A percentile compares a stretch with the other conserved stretches of the same genome.
phyloP scores from a whole-genome alignment of 2,888 invertebrate genomes.

The Aspidiotus rigidus region DNA sequence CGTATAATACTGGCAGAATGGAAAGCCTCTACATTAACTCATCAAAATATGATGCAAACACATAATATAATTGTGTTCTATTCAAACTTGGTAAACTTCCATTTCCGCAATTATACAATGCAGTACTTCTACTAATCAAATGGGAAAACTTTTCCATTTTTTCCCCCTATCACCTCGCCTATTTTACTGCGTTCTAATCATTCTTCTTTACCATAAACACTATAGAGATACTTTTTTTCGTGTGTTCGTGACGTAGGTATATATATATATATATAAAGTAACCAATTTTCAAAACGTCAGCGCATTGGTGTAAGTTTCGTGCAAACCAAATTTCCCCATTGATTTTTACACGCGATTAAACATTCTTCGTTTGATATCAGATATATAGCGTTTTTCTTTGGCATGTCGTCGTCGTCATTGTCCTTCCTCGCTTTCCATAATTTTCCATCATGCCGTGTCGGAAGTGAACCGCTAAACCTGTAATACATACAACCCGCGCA shows the following conservation, averaged over 20 bases:
- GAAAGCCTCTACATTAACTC: no score
- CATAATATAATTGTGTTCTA: no score
- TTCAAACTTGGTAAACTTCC: slow-evolving; percentile 17
- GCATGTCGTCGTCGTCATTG: neutral
- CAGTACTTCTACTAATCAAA: neutral
- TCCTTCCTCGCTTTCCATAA: neutral
- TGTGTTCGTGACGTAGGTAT: neutral
- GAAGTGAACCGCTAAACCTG: slow-evolving; percentile 31
- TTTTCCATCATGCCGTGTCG: slow-evolving; percentile 24
- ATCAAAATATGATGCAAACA: no score
- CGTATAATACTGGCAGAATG: no score
- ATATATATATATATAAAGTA: neutral
- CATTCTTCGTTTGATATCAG: neutral
- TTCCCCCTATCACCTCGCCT: no score
- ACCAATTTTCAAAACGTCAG: slow-evolving; percentile 19
- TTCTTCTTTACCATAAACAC: neutral
- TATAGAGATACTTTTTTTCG: slow-evolving; percentile 10
- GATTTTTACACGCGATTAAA: slow-evolving; percentile 9
- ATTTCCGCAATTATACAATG: slow-evolving; percentile 20
- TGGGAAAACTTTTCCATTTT: neutral
- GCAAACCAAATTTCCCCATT: slow-evolving; percentile 26
- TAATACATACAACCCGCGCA: slow-evolving; percentile 27
- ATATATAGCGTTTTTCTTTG: neutral
- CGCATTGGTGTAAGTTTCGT: slow-evolving; percentile 29
- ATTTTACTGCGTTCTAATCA: no score